These are phyloP conservation scores for Pseudolaguvia tuberculata DNA, from an alignment of 2,113 vertebrate genomes.

Conservation along the genomic window DNA sequence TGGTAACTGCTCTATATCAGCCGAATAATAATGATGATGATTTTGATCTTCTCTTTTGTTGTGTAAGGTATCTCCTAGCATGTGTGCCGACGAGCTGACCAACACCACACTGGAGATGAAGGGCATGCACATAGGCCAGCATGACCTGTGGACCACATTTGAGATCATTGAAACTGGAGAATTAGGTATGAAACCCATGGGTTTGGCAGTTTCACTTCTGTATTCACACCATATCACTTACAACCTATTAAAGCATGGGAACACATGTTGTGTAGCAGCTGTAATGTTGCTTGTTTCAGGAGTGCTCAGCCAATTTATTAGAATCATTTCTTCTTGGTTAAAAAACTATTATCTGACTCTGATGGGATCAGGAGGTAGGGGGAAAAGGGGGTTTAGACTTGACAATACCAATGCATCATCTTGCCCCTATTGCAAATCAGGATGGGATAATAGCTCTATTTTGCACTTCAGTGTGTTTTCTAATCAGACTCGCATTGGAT, in stretches of 20 bases:
- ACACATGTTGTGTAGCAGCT: slow-evolving; percentile 31
- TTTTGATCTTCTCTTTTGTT: neutral
- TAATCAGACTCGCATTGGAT: slow-evolving; percentile 69
- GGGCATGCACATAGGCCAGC: slow-evolving; percentile 66
- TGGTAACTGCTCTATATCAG: too few relatives aligned
- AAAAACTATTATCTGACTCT: slow-evolving; percentile 53
- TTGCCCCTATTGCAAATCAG: slow-evolving; percentile 65
- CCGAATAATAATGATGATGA: neutral
- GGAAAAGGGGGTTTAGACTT: slow-evolving; percentile 53
- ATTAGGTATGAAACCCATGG: slow-evolving; percentile 71
- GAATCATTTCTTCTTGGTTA: slow-evolving; percentile 51
- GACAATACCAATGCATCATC: slow-evolving; percentile 57
- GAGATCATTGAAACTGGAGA: slow-evolving; percentile 96
- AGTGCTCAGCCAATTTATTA: slow-evolving; percentile 36
- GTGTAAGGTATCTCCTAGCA: slow-evolving; percentile 83
- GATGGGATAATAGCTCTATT: slow-evolving; percentile 72
- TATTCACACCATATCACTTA: neutral
- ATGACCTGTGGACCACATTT: slow-evolving; percentile 82
- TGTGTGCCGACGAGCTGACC: slow-evolving; percentile 80
- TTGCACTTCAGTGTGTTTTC: slow-evolving; percentile 74
- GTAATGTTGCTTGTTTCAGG: slow-evolving; percentile 26
- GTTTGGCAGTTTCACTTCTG: neutral
- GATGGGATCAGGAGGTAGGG: slow-evolving; percentile 49
- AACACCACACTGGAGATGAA: slow-evolving; percentile 77
- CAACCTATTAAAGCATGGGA: slow-evolving; percentile 6